phyloP scores from a whole-genome alignment of 2,888 invertebrate species.

The Opisthograptis luteolata region DNA sequence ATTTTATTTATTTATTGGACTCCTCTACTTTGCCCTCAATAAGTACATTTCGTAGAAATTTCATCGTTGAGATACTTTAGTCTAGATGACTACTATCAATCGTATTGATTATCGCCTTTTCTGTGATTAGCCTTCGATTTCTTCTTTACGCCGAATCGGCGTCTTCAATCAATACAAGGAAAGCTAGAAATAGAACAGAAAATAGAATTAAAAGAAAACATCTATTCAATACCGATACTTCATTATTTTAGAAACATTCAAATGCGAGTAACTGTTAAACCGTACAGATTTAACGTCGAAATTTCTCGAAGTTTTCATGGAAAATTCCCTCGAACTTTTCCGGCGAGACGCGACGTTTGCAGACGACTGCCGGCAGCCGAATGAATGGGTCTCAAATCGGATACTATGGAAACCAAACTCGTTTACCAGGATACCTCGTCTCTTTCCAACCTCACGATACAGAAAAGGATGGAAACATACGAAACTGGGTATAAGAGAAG shows the following conservation, averaged over 20 bases:
- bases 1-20: too few relatives aligned
- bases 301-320: constrained; percentile 50
- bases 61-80: too few relatives aligned
- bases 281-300: too few relatives aligned
- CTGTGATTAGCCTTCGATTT: too few relatives aligned
- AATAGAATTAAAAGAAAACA: not conserved
- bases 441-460: constrained; percentile 27
- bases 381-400: constrained; percentile 47
- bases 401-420: constrained; percentile 43
- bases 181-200: too few relatives aligned
- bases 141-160: too few relatives aligned
- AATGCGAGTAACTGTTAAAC: too few relatives aligned
- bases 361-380: constrained; percentile 52
- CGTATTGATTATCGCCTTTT: too few relatives aligned
- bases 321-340: constrained; percentile 46
- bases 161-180: too few relatives aligned
- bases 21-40: too few relatives aligned
- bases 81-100: too few relatives aligned
- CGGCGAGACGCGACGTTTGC: constrained; percentile 46
- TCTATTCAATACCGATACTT: not conserved
- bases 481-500: constrained; percentile 31
- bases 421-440: constrained; percentile 35
- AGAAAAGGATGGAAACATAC: constrained; percentile 30
- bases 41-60: too few relatives aligned
- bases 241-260: constrained; percentile 27